These are phyloP conservation scores for Laothoe populi DNA, from an alignment of 2,888 invertebrate species.

Conservation along the genomic window DNA sequence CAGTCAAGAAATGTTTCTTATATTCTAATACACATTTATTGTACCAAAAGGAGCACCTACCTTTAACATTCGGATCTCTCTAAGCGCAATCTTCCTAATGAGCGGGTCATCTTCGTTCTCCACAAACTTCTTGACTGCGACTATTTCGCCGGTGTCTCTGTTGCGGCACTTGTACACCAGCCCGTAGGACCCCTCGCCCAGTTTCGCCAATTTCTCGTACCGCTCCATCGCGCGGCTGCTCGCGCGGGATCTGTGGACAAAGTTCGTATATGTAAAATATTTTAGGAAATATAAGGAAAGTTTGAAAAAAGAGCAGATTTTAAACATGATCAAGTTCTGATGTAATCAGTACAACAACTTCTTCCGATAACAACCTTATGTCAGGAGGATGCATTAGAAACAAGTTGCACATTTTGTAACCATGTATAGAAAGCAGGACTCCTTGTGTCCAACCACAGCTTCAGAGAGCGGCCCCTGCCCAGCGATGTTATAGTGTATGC, in stretches of 20 bases:
- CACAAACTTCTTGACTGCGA: slow-evolving; percentile 98
- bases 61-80: slow-evolving; percentile 97
- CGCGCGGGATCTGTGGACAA: slow-evolving; percentile 88
- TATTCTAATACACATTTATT: background rate
- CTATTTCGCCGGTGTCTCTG: slow-evolving; percentile 96
- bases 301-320: too few species aligned
- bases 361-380: too few species aligned
- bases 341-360: too few species aligned
- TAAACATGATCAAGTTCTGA: too few species aligned
- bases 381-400: too few species aligned
- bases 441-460: too few species aligned
- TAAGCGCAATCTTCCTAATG: slow-evolving; percentile 96
- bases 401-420: too few species aligned
- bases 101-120: slow-evolving; percentile 98
- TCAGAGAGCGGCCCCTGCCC: too few species aligned
- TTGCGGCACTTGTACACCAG: slow-evolving; percentile 98
- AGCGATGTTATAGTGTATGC: too few species aligned
- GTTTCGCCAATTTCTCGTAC: slow-evolving; percentile 96
- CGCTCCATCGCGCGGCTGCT: slow-evolving; percentile 95
- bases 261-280: too few species aligned
- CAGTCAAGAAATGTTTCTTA: background rate
- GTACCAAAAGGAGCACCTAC: slow-evolving; percentile 78
- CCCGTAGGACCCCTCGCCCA: slow-evolving; percentile 98
- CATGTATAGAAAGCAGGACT: too few species aligned
- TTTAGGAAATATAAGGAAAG: too few species aligned